Conservation (phyloP, 2,113 vertebrate genomes). For the Regulus satrapa region DNA sequence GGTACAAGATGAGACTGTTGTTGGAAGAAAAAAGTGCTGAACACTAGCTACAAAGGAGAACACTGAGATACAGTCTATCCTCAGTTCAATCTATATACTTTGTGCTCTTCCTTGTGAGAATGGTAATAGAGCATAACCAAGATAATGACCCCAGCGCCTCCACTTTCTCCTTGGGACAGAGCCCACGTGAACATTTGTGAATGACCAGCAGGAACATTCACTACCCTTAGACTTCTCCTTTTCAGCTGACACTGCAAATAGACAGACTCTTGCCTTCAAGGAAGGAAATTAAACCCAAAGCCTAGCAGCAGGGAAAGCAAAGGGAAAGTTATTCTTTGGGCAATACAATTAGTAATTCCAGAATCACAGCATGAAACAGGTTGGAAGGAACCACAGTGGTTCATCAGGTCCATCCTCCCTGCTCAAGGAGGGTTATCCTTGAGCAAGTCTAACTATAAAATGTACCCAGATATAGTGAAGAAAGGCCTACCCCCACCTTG, state of each 20-base stretch:
- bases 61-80: background rate
- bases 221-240: background rate
- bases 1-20: background rate
- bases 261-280: background rate
- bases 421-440: background rate
- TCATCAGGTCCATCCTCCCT: background rate
- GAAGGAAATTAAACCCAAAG: background rate
- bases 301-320: background rate
- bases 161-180: background rate
- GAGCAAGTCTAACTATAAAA: background rate
- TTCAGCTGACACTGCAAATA: background rate
- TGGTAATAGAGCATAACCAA: background rate
- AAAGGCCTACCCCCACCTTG: background rate
- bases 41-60: background rate
- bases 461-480: background rate
- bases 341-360: background rate
- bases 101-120: background rate
- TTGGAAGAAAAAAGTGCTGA: background rate
- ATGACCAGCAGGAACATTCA: background rate
- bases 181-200: background rate
- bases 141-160: background rate
- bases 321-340: background rate
- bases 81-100: background rate
- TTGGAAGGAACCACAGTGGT: background rate
- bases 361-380: background rate